A percentile compares a stretch with the other conserved stretches of the same genome.
Evolutionary conservation across 2,888 invertebrate genomes (phyloP).

Genomic region (Griposia aprilina): DNA sequence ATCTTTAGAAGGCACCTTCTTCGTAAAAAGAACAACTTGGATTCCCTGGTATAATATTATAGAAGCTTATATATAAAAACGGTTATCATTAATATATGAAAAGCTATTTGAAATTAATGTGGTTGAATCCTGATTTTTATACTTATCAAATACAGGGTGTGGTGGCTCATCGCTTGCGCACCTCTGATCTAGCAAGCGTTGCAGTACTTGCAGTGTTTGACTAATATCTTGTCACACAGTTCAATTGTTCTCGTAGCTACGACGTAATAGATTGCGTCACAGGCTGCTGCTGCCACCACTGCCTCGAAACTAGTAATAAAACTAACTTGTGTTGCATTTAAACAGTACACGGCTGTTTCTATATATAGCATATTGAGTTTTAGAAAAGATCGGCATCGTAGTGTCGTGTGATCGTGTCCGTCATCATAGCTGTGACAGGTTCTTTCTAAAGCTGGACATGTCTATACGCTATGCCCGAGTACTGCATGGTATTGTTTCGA

Average conservation of each 20-base stretch:
- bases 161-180: background rate
- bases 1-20: constrained; percentile 35
- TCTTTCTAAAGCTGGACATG: too few species aligned
- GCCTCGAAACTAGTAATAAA: background rate
- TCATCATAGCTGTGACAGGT: too few species aligned
- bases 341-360: too few species aligned
- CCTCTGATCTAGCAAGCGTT: background rate
- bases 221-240: background rate
- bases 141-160: background rate
- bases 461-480: too few species aligned
- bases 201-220: background rate
- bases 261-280: background rate
- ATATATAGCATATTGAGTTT: too few species aligned
- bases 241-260: background rate
- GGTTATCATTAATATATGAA: background rate
- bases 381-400: too few species aligned
- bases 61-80: constrained; percentile 5
- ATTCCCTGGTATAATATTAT: background rate
- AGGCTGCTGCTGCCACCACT: background rate
- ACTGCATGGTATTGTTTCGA: constrained; percentile 16
- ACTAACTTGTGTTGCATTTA: constrained; percentile 14
- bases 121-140: background rate
- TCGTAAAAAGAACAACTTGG: background rate
- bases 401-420: too few species aligned
- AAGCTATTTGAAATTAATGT: background rate